Evolutionary conservation across 2,888 invertebrate genomes (phyloP).

Genomic region (Ectropis crepuscularia): DNA sequence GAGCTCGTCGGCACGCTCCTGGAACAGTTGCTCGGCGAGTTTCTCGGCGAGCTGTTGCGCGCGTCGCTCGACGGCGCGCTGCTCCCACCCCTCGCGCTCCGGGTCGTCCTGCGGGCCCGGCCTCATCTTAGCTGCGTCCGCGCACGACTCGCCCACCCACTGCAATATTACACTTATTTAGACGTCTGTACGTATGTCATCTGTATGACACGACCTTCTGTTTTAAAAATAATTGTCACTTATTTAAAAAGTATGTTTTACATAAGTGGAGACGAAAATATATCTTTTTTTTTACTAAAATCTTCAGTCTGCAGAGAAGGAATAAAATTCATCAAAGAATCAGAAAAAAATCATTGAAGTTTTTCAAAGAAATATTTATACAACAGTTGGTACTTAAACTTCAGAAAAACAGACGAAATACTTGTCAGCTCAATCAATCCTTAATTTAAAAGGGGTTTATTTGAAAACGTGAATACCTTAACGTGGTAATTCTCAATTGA

Average conservation of each 20-base stretch:
- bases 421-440: neutral
- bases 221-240: too few relatives aligned
- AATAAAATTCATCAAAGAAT: too few relatives aligned
- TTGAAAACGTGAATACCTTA: constrained; percentile 51
- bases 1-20: constrained; percentile 61
- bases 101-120: constrained; percentile 45
- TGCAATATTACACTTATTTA: constrained; percentile 35
- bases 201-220: too few relatives aligned
- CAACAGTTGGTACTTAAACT: too few relatives aligned
- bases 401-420: too few relatives aligned
- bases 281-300: too few relatives aligned
- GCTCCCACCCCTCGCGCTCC: constrained; percentile 56
- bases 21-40: constrained; percentile 67
- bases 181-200: neutral
- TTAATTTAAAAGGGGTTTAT: neutral
- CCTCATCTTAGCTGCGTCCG: constrained; percentile 51
- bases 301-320: too few relatives aligned
- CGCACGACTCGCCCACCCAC: constrained; percentile 74
- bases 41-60: constrained; percentile 65
- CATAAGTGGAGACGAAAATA: too few relatives aligned
- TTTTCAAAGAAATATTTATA: too few relatives aligned
- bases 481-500: constrained; percentile 76
- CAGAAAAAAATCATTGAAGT: too few relatives aligned
- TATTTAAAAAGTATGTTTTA: too few relatives aligned
- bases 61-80: constrained; percentile 60